Conservation (phyloP, 2,797 vertebrate genomes). For the Gobio occitaniae region DNA sequence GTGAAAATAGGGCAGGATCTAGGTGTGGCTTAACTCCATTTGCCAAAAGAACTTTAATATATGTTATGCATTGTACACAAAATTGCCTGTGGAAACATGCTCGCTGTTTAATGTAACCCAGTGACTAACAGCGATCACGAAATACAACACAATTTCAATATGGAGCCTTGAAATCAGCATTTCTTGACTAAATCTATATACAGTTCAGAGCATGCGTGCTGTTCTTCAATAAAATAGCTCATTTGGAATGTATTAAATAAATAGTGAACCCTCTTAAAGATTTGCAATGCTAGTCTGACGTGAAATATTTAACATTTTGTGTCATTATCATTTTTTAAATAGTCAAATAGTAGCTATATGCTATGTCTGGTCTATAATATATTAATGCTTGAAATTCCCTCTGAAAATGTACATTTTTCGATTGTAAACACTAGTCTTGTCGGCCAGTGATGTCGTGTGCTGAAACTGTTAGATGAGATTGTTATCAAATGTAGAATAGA, state of each 20-base stretch:
- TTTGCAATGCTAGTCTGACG: neutral
- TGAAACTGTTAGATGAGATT: neutral
- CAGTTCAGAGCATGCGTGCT: slow-evolving; percentile 41
- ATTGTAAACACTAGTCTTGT: neutral
- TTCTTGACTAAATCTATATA: slow-evolving; percentile 29
- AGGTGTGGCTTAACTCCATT: slow-evolving; percentile 80
- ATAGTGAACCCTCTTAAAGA: neutral
- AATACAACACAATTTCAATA: slow-evolving; percentile 37
- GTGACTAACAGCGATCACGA: neutral
- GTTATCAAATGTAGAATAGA: neutral
- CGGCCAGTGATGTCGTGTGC: neutral
- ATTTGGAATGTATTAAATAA: neutral
- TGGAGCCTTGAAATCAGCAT: slow-evolving; percentile 32
- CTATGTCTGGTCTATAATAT: neutral
- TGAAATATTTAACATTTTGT: neutral
- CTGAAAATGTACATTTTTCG: neutral
- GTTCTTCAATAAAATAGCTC: neutral
- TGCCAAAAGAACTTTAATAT: slow-evolving; percentile 68
- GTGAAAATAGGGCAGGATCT: slow-evolving; percentile 76
- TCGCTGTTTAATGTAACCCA: neutral
- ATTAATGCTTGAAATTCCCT: neutral
- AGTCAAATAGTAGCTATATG: neutral
- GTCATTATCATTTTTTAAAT: neutral
- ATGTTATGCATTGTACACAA: slow-evolving; percentile 27
- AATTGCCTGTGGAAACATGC: slow-evolving; percentile 37